Base-by-base conservation (phyloP, 2,888 invertebrate genomes). In the Stomorhina lunata region DNA sequence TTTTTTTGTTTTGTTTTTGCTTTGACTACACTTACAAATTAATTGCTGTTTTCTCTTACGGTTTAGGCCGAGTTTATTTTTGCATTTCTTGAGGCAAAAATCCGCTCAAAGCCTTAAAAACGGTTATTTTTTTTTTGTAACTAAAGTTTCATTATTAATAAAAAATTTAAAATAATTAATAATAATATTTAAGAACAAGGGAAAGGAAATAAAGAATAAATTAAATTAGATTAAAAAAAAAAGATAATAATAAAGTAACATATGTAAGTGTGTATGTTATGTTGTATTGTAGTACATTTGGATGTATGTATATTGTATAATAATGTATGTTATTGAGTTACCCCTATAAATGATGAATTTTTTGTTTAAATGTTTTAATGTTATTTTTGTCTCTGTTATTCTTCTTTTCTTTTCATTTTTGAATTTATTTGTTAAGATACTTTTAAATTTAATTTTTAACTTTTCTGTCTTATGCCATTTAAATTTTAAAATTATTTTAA, bases 31-130 rank as follows among this genome's bases (percentile, higher is more conserved):
- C 81, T 81, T 82, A 82, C 48, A 77, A 88, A 86, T 88, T 89
- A 89, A 88, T 89, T 89, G 89, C 87, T 88, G 88, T 88, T 89
- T 86, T 89, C 86, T 88, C 88, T 89, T 88, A 88, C 88, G 86
- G 71, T 84, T 77, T 82, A 61, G 84, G 84, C 86, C 75, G 75
- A 78, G 72, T 72, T 73, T 1, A 50, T 43, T 68, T 61, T 73
- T 78, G 68, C 73, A 40, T 63, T 63, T 27, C 66, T 75, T 50
- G 45, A 34, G 68, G 57, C 84, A 81, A 84, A 77, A 66, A 72
- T 77, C 10, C 25, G 59, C 80, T 82, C 82, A 40, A 50, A 40
- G 68, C 82, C 82, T 40, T 66, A 43, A 82, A 82, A 80, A 82
- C 57, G 50, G 61, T 20, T 73, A n/a, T n/a, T 77, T 57, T 34